Percentiles rank a stretch among this genome's conserved stretches.
Evolutionary conservation across 2,888 invertebrate species (phyloP).

Genomic region (Trissolcus brochymenae): DNA sequence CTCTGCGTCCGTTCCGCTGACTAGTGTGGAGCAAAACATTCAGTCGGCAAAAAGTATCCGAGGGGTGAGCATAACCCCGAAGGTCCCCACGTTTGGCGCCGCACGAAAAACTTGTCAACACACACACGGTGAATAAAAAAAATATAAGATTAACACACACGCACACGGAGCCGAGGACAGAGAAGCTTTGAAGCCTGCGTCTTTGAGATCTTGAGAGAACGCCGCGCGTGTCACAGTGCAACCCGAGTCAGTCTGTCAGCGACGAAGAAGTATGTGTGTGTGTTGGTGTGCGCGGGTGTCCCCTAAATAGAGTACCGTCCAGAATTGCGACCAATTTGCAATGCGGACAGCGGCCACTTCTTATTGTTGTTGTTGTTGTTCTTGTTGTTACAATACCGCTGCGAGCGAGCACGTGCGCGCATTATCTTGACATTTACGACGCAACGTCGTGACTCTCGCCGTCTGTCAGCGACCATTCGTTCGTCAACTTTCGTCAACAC

Average conservation of each 20-base stretch:
- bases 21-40: constrained; percentile 74
- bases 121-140: constrained; percentile 10
- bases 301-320: constrained; percentile 40
- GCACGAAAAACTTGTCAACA: constrained; percentile 58
- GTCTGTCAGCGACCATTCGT: constrained; percentile 4
- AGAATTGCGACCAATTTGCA: constrained; percentile 22
- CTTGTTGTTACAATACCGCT: constrained; percentile 7
- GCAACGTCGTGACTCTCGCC: constrained; percentile 14
- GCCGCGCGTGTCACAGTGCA: constrained; percentile 8
- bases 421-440: constrained; percentile 35
- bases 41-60: constrained; percentile 77
- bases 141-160: constrained; percentile 24
- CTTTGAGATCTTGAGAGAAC: constrained; percentile 6
- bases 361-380: constrained; percentile 14
- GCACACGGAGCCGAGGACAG: constrained; percentile 11
- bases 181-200: neutral
- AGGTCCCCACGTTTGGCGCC: constrained; percentile 57
- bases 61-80: constrained; percentile 74
- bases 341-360: constrained; percentile 27
- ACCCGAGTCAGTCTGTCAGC: neutral
- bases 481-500: constrained; percentile 14
- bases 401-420: constrained; percentile 38
- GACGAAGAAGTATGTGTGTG: constrained; percentile 18
- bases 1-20: constrained; percentile 58
- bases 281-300: constrained; percentile 45